Percentiles rank a stretch among this genome's conserved stretches.
Conservation (phyloP, 2,888 invertebrate species). For the Anoncus sp. region DNA sequence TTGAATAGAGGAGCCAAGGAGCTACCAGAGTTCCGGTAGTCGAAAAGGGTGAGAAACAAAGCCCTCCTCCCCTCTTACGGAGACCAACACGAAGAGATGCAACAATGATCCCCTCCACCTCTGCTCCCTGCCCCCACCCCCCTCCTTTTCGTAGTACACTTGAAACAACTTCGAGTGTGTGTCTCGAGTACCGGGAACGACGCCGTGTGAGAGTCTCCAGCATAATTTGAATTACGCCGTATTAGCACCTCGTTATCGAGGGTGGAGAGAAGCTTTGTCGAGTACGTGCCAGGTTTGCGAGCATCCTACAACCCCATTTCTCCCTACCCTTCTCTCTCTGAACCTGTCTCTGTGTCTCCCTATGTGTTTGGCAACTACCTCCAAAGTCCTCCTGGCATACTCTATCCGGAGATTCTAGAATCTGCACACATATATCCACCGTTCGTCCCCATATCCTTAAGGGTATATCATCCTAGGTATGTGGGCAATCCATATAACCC, state of each 20-base stretch:
- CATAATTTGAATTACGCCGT: constrained; percentile 60
- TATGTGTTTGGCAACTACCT: constrained; percentile 11
- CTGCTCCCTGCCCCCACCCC: neutral
- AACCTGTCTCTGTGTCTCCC: constrained; percentile 13
- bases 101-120: neutral
- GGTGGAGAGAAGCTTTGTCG: constrained; percentile 35
- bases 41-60: constrained; percentile 34
- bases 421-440: constrained; percentile 6
- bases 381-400: constrained; percentile 24
- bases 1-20: constrained; percentile 3
- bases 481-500: constrained; percentile 9
- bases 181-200: constrained; percentile 49
- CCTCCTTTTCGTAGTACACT: constrained; percentile 12
- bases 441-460: constrained; percentile 21
- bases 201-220: constrained; percentile 19
- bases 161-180: constrained; percentile 51
- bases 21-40: too few species aligned
- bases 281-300: constrained; percentile 52
- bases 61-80: constrained; percentile 9
- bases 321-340: neutral
- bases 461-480: neutral
- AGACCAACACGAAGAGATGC: constrained; percentile 8
- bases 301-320: constrained; percentile 20
- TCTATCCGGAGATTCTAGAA: constrained; percentile 10
- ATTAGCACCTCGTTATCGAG: constrained; percentile 63